phyloP scores from a whole-genome alignment of 30 jellyfish, hydroid and myxozoan genomes.

The Sanderia malayensis region DNA sequence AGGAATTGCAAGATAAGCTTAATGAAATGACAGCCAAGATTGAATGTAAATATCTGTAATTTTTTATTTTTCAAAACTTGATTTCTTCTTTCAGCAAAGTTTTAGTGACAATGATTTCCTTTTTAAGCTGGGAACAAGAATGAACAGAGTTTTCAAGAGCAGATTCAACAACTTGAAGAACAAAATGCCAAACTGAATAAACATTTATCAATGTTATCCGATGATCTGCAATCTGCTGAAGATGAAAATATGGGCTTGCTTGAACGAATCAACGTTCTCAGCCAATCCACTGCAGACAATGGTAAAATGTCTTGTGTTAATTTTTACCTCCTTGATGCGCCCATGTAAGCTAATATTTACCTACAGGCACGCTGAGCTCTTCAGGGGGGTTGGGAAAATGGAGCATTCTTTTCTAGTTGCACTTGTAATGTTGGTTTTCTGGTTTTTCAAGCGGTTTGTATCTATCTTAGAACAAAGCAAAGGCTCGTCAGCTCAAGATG shows the following conservation, averaged over 20 bases:
- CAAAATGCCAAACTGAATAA: not conserved
- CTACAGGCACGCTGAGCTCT: too few species aligned
- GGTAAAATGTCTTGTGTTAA: not conserved
- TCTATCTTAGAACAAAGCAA: too few species aligned
- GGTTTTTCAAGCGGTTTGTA: too few species aligned
- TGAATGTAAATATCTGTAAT: not conserved
- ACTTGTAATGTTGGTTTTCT: too few species aligned
- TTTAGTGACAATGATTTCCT: too few species aligned
- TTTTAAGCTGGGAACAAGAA: too few species aligned
- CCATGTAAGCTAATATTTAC: too few species aligned
- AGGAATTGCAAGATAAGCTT: conserved; percentile 1
- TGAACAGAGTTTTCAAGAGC: not conserved
- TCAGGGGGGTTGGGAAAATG: too few species aligned
- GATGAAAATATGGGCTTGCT: conserved; percentile 14
- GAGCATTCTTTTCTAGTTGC: too few species aligned
- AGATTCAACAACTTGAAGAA: not conserved
- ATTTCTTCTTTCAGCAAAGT: too few species aligned
- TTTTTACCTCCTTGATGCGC: not conserved
- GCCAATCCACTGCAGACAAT: not conserved
- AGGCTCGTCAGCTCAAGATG: too few species aligned
- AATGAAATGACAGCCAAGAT: not conserved
- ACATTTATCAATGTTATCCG: conserved; percentile 13
- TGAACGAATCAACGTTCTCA: conserved; percentile 1
- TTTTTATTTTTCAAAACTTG: too few species aligned
- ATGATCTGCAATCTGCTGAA: conserved; percentile 32